A percentile compares a stretch with the other conserved stretches of the same genome.
phyloP scores from a whole-genome alignment of 2,888 invertebrate species.

The Nebria salina region DNA sequence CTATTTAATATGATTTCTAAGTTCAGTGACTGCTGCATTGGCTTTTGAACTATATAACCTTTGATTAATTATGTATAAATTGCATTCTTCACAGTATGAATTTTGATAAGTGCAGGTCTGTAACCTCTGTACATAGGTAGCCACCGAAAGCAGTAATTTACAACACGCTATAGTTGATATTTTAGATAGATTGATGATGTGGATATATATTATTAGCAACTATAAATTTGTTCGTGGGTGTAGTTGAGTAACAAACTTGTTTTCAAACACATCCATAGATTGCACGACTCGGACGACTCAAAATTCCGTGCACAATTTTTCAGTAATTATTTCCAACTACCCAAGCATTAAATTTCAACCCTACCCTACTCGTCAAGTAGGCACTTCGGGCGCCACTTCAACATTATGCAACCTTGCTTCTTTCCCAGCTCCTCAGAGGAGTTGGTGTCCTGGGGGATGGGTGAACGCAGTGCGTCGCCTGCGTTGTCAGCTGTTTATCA shows the following conservation, averaged over 20 bases:
- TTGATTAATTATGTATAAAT: not conserved
- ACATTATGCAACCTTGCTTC: not conserved
- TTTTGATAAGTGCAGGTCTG: not conserved
- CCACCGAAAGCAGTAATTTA: not conserved
- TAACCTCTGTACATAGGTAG: not conserved
- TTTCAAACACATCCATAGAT: too few species aligned
- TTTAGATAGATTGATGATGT: not conserved
- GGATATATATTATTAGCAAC: not conserved
- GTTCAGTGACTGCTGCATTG: not conserved
- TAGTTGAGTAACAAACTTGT: not conserved
- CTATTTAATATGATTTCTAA: not conserved
- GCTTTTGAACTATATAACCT: not conserved
- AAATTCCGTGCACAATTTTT: not conserved
- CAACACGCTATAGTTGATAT: not conserved
- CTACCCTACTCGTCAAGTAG: not conserved
- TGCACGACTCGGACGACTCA: not conserved
- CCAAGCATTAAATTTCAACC: not conserved
- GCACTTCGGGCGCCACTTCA: not conserved
- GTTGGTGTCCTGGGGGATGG: not conserved
- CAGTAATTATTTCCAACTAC: not conserved
- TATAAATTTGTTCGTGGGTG: not conserved
- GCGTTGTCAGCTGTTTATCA: conserved; percentile 10
- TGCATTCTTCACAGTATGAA: not conserved
- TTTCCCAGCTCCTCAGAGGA: not conserved
- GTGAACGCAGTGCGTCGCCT: not conserved